phyloP scores from a whole-genome alignment of 1,140 invertebrate genomes.

The Argopecten irradians region DNA sequence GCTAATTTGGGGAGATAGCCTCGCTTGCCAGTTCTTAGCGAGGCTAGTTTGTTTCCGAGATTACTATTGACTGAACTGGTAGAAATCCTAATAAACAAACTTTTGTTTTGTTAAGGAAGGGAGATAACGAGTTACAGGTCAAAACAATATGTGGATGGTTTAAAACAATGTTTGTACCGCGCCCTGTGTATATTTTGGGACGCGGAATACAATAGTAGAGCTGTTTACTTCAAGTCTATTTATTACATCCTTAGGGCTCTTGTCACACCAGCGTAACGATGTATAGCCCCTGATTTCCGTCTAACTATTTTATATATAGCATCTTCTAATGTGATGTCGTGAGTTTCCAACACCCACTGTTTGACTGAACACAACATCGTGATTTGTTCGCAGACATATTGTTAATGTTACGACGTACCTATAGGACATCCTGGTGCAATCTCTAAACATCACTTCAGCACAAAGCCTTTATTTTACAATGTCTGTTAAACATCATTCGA shows the following conservation, averaged over 20 bases:
- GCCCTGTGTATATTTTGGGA: constrained; percentile 21
- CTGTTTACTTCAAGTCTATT: neutral
- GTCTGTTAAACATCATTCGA: neutral
- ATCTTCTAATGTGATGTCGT: neutral
- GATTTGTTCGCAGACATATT: neutral
- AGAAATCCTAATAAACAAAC: neutral
- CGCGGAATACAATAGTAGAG: neutral
- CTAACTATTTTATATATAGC: neutral
- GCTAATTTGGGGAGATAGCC: constrained; percentile 9
- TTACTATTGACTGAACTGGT: neutral
- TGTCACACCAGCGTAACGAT: neutral
- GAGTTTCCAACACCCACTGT: too few species aligned
- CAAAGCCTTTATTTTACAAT: neutral
- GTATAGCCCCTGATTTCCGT: neutral
- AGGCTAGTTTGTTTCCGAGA: neutral
- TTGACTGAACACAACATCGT: neutral
- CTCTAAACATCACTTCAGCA: neutral
- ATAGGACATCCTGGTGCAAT: neutral
- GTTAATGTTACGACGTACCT: neutral
- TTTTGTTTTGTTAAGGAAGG: neutral
- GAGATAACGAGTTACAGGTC: neutral
- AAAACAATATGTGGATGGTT: neutral
- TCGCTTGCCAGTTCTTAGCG: constrained; percentile 20
- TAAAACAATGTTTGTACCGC: constrained; percentile 1
- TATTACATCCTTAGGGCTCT: neutral